Evolutionary conservation across 2,888 invertebrate species (phyloP).

Genomic region (Crioceris asparagi): DNA sequence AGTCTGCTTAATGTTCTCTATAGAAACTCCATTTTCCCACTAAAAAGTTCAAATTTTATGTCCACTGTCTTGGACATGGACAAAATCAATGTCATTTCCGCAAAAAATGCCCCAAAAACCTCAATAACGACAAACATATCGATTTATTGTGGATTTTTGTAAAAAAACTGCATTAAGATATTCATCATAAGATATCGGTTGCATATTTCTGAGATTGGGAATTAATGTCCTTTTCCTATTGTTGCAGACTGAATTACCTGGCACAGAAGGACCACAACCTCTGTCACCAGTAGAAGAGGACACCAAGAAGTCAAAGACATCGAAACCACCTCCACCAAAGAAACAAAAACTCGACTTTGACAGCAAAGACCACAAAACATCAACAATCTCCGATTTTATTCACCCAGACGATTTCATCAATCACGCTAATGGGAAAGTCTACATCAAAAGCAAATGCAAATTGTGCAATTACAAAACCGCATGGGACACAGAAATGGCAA

Average conservation of each 20-base stretch:
- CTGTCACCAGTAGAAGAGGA: conserved; percentile 15
- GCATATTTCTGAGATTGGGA: too few species aligned
- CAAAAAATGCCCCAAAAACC: too few species aligned
- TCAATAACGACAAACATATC: too few species aligned
- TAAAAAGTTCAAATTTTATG: too few species aligned
- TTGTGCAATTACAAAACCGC: conserved; percentile 48
- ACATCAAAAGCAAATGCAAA: conserved; percentile 40
- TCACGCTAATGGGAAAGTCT: conserved; percentile 38
- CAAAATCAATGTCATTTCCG: too few species aligned
- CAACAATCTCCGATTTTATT: conserved; percentile 41
- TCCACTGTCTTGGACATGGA: too few species aligned
- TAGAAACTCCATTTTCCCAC: too few species aligned
- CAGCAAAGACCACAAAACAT: conserved; percentile 20
- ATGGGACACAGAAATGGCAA: conserved; percentile 47
- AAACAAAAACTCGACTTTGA: conserved; percentile 12
- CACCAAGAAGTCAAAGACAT: conserved; percentile 15
- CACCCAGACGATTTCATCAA: conserved; percentile 39
- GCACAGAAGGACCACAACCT: conserved; percentile 21
- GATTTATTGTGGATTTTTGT: too few species aligned
- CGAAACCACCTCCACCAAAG: conserved; percentile 12
- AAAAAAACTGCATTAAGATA: too few species aligned
- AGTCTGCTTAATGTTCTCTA: too few species aligned
- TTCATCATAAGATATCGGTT: too few species aligned
- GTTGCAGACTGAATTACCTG: conserved; percentile 9
- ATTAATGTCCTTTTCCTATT: conserved; percentile 29